These are phyloP conservation scores for Chaitophorus viminalis DNA, from an alignment of 2,888 invertebrate species.

Conservation along the genomic window DNA sequence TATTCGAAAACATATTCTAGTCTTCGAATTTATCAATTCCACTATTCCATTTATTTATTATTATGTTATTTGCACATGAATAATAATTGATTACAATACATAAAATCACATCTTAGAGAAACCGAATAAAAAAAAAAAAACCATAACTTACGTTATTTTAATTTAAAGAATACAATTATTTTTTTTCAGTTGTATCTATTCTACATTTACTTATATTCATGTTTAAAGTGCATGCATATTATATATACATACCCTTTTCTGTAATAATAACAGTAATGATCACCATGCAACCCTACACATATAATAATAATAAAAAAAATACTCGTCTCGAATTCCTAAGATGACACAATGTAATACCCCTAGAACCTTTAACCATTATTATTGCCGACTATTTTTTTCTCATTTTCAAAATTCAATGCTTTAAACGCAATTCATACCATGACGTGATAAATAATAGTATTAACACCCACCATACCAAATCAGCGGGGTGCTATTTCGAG, in stretches of 20 bases:
- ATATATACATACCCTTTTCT: background rate
- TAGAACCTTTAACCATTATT: slow-evolving; percentile 29
- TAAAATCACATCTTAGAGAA: no score
- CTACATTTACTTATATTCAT: background rate
- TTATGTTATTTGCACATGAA: no score
- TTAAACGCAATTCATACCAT: slow-evolving; percentile 29
- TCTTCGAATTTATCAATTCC: no score
- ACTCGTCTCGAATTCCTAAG: slow-evolving; percentile 28
- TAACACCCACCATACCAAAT: slow-evolving; percentile 16
- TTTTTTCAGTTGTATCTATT: background rate
- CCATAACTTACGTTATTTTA: background rate
- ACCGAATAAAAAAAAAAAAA: no score
- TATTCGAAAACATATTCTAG: no score
- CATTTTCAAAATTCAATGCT: slow-evolving; percentile 16
- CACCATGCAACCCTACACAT: background rate
- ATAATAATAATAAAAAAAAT: slow-evolving; percentile 26
- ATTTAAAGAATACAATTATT: background rate
- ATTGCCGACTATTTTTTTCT: slow-evolving; percentile 6
- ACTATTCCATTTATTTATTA: no score
- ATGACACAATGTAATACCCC: background rate
- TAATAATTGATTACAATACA: no score
- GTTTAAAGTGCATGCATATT: background rate
- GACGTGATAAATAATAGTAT: slow-evolving; percentile 51
- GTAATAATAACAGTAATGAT: slow-evolving; percentile 10
- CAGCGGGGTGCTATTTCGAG: slow-evolving; percentile 21